These are phyloP conservation scores for Drosophila melanogaster DNA, from an alignment of 1,140 invertebrate species.

Conservation along the genomic window DNA sequence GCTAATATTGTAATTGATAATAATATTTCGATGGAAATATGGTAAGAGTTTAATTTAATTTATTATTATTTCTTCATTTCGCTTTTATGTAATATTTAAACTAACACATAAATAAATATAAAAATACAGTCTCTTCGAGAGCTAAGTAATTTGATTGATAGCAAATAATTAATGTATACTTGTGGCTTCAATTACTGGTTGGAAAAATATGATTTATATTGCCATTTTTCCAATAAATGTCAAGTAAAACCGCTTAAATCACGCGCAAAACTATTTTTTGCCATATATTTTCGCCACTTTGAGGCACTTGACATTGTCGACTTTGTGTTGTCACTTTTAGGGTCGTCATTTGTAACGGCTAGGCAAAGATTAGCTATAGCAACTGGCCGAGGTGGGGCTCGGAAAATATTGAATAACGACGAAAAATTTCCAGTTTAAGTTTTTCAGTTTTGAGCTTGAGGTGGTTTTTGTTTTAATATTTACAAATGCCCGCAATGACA, in stretches of 20 bases:
- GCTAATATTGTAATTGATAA: constrained; percentile 12
- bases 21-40: constrained; percentile 11
- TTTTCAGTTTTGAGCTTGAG: constrained; percentile 26
- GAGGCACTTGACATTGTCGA: constrained; percentile 60
- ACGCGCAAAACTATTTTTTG: constrained; percentile 5
- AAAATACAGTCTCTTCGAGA: background rate
- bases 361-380: constrained; percentile 63
- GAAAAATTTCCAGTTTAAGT: constrained; percentile 63
- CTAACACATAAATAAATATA: background rate
- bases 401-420: constrained; percentile 8
- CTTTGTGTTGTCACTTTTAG: constrained; percentile 32
- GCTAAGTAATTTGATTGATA: too few relatives aligned
- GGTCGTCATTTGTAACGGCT: constrained; percentile 46
- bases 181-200: background rate
- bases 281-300: constrained; percentile 1
- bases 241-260: background rate
- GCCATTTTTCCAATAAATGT: background rate
- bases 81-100: background rate
- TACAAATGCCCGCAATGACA: constrained; percentile 66
- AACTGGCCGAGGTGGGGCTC: constrained; percentile 36
- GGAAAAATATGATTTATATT: background rate
- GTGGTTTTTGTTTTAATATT: constrained; percentile 51
- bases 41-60: background rate
- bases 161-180: background rate
- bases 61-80: too few relatives aligned